These are phyloP conservation scores for Delia radicum DNA, from an alignment of 1,140 invertebrate genomes.

Conservation along the genomic window DNA sequence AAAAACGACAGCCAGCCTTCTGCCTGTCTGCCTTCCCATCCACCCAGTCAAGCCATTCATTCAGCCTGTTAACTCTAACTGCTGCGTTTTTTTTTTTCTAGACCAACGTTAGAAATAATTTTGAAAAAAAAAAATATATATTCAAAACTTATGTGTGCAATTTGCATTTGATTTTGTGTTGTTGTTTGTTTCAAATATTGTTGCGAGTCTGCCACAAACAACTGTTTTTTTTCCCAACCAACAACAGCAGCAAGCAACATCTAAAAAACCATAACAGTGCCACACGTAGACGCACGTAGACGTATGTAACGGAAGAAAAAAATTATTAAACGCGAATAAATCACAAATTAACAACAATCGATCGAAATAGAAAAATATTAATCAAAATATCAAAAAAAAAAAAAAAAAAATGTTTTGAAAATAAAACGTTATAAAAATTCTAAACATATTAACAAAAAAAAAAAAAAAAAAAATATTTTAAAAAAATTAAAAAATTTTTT, in stretches of 20 bases:
- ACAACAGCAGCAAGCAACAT: conserved; percentile 21
- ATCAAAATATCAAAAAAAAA: not conserved
- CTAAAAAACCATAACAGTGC: conserved; percentile 23
- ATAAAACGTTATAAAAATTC: not conserved
- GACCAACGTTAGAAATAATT: not conserved
- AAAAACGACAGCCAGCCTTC: no score
- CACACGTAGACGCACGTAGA: conserved; percentile 27
- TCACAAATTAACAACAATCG: no score
- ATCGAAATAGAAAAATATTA: not conserved
- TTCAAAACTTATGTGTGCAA: not conserved
- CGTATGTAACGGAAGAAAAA: conserved; percentile 16
- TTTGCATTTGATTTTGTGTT: conserved; percentile 20
- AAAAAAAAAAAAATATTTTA: not conserved
- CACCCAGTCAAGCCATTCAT: not conserved
- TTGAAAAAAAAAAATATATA: not conserved
- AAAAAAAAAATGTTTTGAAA: not conserved
- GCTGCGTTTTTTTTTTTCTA: not conserved
- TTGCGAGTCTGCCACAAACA: not conserved
- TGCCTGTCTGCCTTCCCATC: not conserved
- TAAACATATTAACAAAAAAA: not conserved
- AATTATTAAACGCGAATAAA: no score
- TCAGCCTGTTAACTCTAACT: not conserved
- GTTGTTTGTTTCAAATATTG: conserved; percentile 7
- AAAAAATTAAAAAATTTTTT: no score
- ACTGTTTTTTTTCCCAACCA: no score